Evolutionary conservation across 2,888 invertebrate genomes (phyloP).

Genomic region (Nasonia oneida): DNA sequence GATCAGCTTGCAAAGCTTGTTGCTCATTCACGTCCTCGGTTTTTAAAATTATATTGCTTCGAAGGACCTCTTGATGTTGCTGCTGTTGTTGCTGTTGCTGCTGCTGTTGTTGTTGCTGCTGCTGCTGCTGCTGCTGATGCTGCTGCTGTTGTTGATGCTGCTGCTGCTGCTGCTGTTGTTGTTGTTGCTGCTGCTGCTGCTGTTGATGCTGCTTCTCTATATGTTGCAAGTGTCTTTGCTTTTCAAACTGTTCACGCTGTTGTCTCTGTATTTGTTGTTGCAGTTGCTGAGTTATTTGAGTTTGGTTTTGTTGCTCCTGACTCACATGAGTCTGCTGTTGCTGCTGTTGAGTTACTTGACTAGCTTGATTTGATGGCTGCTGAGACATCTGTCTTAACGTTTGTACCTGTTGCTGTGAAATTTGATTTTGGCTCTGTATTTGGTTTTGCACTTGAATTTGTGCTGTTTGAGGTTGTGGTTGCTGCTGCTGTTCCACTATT

Average conservation of each 20-base stretch:
- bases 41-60: slow-evolving; percentile 74
- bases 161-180: slow-evolving; percentile 69
- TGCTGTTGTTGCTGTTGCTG: slow-evolving; percentile 69
- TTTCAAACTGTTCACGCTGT: slow-evolving; percentile 66
- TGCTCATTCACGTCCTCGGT: slow-evolving; percentile 70
- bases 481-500: slow-evolving; percentile 69
- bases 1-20: slow-evolving; percentile 71
- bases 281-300: slow-evolving; percentile 73
- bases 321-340: slow-evolving; percentile 70
- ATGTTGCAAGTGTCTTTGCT: slow-evolving; percentile 69
- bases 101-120: slow-evolving; percentile 68
- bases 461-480: slow-evolving; percentile 70
- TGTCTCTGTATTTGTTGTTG: slow-evolving; percentile 61
- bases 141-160: slow-evolving; percentile 71
- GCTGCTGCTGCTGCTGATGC: slow-evolving; percentile 67
- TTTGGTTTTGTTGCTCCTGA: slow-evolving; percentile 75
- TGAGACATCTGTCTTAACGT: slow-evolving; percentile 71
- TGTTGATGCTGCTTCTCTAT: slow-evolving; percentile 69
- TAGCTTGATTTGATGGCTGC: slow-evolving; percentile 68
- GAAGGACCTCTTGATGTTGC: slow-evolving; percentile 71
- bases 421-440: slow-evolving; percentile 76
- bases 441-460: slow-evolving; percentile 76
- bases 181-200: slow-evolving; percentile 69
- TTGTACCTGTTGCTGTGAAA: slow-evolving; percentile 72
- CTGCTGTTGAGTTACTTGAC: slow-evolving; percentile 65